These are phyloP conservation scores for Coptotermes formosanus DNA, from an alignment of 1,140 invertebrate genomes.

Conservation along the genomic window DNA sequence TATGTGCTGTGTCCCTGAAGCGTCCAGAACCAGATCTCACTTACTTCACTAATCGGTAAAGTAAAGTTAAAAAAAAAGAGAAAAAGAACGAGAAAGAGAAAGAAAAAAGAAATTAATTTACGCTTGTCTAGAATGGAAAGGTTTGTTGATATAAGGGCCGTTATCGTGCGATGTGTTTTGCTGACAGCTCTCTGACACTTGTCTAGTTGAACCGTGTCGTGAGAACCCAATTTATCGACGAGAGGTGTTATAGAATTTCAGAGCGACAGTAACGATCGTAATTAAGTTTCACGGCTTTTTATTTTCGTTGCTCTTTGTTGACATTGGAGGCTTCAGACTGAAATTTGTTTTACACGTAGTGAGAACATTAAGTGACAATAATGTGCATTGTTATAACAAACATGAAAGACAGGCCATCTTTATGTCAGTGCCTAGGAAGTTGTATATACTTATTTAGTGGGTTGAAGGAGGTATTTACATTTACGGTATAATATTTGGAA, in stretches of 20 bases:
- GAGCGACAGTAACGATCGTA: not conserved
- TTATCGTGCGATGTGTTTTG: not conserved
- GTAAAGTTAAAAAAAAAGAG: not conserved
- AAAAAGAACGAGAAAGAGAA: too few species aligned
- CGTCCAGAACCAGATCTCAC: not conserved
- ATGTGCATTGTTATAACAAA: too few species aligned
- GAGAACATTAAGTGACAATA: too few species aligned
- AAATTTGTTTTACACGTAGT: not conserved
- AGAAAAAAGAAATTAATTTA: not conserved
- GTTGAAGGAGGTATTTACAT: too few species aligned
- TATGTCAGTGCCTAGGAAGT: too few species aligned
- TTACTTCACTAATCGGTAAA: not conserved
- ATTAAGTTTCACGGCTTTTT: not conserved
- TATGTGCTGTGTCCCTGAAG: not conserved
- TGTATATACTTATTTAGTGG: too few species aligned
- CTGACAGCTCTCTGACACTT: slow-evolving; percentile 1
- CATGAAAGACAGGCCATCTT: too few species aligned
- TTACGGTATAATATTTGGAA: too few species aligned
- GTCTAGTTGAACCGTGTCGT: not conserved
- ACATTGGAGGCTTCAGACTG: not conserved
- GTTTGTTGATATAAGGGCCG: not conserved
- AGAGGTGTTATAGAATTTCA: not conserved
- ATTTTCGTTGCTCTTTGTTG: not conserved
- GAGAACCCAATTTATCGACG: not conserved
- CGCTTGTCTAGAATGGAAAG: not conserved